Conservation (phyloP, 2,888 invertebrate species). For the Marronus borbonicus region DNA sequence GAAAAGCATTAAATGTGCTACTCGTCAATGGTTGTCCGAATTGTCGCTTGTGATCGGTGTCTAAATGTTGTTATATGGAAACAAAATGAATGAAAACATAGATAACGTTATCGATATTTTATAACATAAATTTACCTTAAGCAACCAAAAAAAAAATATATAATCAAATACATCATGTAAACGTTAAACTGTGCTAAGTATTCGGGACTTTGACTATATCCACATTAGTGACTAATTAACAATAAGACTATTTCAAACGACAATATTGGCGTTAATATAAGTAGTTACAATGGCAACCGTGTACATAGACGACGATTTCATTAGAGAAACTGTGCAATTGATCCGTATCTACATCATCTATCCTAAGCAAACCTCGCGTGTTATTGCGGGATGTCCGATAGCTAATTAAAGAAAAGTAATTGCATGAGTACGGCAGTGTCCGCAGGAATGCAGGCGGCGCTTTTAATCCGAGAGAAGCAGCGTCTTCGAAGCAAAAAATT, state of each 20-base stretch:
- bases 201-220: slow-evolving; percentile 15
- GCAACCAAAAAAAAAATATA: not conserved
- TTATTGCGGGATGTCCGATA: not conserved
- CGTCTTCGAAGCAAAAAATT: slow-evolving; percentile 87
- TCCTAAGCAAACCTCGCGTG: not conserved
- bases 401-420: slow-evolving; percentile 56
- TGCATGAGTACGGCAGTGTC: slow-evolving; percentile 71
- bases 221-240: not conserved
- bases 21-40: slow-evolving; percentile 26
- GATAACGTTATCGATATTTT: slow-evolving; percentile 21
- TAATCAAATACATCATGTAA: slow-evolving; percentile 8
- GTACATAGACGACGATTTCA: slow-evolving; percentile 1
- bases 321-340: not conserved
- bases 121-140: slow-evolving; percentile 29
- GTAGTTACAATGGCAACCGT: not conserved
- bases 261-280: slow-evolving; percentile 13
- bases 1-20: slow-evolving; percentile 9
- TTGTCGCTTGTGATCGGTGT: slow-evolving; percentile 35
- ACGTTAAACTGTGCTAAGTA: not conserved
- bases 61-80: slow-evolving; percentile 4
- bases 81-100: not conserved
- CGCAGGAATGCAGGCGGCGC: slow-evolving; percentile 93
- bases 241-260: slow-evolving; percentile 15
- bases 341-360: not conserved
- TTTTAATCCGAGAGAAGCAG: slow-evolving; percentile 93